Conservation (phyloP, 92 coral and sea anemone genomes). For the Pocillopora grandis region DNA sequence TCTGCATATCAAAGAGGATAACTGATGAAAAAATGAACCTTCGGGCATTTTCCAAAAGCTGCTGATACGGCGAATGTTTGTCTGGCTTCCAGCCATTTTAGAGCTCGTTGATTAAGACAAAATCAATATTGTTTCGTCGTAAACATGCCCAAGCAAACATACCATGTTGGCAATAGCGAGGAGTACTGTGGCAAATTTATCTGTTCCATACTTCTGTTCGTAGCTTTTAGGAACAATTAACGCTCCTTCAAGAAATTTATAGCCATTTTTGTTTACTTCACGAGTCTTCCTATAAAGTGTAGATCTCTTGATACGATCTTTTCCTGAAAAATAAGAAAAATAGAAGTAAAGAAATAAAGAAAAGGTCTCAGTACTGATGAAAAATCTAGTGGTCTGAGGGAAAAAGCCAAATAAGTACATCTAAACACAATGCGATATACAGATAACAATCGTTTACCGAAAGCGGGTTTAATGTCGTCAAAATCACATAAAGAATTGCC, state of each 20-base stretch:
- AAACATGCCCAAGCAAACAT: neutral
- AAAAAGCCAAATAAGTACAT: too few species aligned
- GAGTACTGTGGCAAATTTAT: constrained; percentile 5
- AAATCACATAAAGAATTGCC: too few species aligned
- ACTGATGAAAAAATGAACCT: neutral
- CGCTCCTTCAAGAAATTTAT: constrained; percentile 21
- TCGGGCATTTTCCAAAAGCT: too few species aligned
- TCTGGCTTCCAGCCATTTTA: too few species aligned
- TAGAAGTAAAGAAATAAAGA: too few species aligned
- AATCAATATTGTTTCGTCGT: too few species aligned
- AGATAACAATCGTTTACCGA: too few species aligned
- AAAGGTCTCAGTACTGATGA: neutral
- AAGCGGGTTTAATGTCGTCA: too few species aligned
- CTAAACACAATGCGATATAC: too few species aligned
- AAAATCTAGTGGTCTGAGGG: too few species aligned
- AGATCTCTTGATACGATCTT: constrained; percentile 5
- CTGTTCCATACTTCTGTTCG: constrained; percentile 16
- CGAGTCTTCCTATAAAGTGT: constrained; percentile 14
- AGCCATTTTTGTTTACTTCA: neutral
- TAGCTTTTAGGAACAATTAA: constrained; percentile 20
- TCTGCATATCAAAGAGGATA: neutral
- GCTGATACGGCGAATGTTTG: too few species aligned
- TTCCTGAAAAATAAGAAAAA: neutral
- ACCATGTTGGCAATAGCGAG: constrained; percentile 41
- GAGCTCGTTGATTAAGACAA: too few species aligned